Base-by-base conservation (phyloP, 2,113 vertebrate genomes). In the Orthonyx spaldingii region DNA sequence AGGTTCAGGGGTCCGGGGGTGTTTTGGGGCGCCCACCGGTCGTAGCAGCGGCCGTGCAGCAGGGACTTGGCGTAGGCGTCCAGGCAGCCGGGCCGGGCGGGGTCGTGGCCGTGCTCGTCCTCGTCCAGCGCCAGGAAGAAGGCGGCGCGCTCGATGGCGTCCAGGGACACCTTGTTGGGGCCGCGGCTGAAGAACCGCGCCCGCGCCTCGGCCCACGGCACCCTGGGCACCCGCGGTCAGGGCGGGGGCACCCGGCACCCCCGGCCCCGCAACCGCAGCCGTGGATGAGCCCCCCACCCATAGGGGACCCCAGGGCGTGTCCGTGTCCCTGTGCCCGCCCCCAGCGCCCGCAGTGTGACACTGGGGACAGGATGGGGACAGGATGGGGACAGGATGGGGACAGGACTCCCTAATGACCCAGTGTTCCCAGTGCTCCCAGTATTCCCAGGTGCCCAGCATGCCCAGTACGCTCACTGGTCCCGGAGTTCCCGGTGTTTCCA, bases 111-210 rank as follows among this genome's bases (percentile, higher is more conserved):
- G 13, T 98, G 98, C 3, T 97, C 96, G 11, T 99, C 98, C 28
- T 99, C 98, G 6, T 99, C 99, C 89, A 99, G 91, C 0, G 98
- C 94, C 60, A 99, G 87, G 56, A 99, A 99, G 97, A 99, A 99
- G 12, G 99, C 98, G 0, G 98, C 98, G 0, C 98, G 98, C 93
- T 99, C 99, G 2, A 99, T 97, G 79, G 98, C 92, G 0, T 99
- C 99, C 92, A 99, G 95, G 2, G 99, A 96, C 0, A 10, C 69
- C 94, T 97, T 98, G 97, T 99, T 99, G 87, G 87, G 97, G 27
- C 99, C 98, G 1, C 87, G 97, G 90, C 96, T 85, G 91, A 99
- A 99, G 97, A 98, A 99, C 24, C 97, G 97, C 11, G 97, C 84
- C 14, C 99, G 98, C 5, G 98, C 98, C 84, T 96, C 97, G 3